Evolutionary conservation across 2,888 invertebrate species (phyloP).

Genomic region (Mactromeris polynyma): DNA sequence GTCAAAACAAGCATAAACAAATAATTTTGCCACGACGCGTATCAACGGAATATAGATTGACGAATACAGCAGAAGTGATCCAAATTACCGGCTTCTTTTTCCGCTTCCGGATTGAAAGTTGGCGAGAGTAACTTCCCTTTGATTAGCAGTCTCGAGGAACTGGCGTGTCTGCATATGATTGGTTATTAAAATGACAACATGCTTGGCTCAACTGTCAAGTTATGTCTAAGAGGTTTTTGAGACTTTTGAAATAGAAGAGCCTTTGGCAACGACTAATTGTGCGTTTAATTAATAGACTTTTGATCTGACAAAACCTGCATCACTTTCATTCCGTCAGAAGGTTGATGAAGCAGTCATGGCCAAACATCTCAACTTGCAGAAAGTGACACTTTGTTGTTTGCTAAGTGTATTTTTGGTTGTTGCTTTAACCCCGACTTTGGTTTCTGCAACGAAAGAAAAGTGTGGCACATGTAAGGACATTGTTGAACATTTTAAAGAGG

Average conservation of each 20-base stretch:
- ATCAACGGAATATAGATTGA: slow-evolving; percentile 27
- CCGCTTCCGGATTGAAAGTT: slow-evolving; percentile 48
- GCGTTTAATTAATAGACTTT: neutral
- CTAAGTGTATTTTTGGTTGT: slow-evolving; percentile 8
- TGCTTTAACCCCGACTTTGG: neutral
- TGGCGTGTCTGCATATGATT: slow-evolving; percentile 65
- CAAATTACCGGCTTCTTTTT: slow-evolving; percentile 51
- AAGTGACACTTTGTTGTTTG: slow-evolving; percentile 13
- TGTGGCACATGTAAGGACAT: slow-evolving; percentile 76
- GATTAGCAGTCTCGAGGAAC: slow-evolving; percentile 47
- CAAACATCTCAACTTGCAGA: neutral
- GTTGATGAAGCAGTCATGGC: neutral
- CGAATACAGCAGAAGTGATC: slow-evolving; percentile 23
- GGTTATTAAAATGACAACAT: slow-evolving; percentile 52
- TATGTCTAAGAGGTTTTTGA: neutral
- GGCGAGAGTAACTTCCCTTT: slow-evolving; percentile 37
- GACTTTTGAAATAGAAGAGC: neutral
- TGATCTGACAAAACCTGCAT: neutral
- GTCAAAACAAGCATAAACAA: slow-evolving; percentile 60
- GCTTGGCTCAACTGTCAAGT: slow-evolving; percentile 23
- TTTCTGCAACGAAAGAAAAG: slow-evolving; percentile 57
- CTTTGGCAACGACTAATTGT: neutral
- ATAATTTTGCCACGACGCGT: slow-evolving; percentile 63
- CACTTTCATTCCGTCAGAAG: neutral
- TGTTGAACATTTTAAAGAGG: slow-evolving; percentile 79